Percentiles rank a stretch among this genome's conserved stretches.
phyloP scores from a whole-genome alignment of 1,140 invertebrate species.

The Idris sp. region DNA sequence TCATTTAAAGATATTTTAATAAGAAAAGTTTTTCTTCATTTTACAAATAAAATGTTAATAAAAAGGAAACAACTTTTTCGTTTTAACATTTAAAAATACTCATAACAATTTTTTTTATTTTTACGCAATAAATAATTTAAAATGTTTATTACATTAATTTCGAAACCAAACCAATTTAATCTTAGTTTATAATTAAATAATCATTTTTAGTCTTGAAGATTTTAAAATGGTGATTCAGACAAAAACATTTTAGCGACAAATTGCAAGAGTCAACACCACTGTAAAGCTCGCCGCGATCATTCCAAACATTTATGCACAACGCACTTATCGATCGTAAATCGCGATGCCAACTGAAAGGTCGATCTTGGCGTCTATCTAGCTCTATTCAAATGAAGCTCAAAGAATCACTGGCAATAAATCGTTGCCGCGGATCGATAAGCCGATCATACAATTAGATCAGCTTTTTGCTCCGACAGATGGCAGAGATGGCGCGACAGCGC shows the following conservation, averaged over 20 bases:
- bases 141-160: too few species aligned
- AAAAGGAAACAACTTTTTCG: too few species aligned
- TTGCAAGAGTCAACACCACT: constrained; percentile 9
- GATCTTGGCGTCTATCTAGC: constrained; percentile 24
- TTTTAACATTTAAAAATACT: too few species aligned
- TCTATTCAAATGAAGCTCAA: constrained; percentile 36
- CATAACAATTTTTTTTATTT: too few species aligned
- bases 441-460: constrained; percentile 52
- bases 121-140: too few species aligned
- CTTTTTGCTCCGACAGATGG: background rate
- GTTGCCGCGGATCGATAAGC: constrained; percentile 34
- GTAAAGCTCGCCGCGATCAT: constrained; percentile 3
- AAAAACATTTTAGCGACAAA: constrained; percentile 30
- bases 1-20: too few species aligned
- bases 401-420: constrained; percentile 45
- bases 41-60: too few species aligned
- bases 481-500: constrained; percentile 33
- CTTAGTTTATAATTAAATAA: too few species aligned
- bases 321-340: constrained; percentile 42
- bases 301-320: constrained; percentile 34
- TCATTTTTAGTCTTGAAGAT: background rate
- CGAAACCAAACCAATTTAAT: too few species aligned
- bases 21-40: too few species aligned
- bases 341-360: constrained; percentile 15
- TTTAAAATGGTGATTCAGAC: background rate